Evolutionary conservation across 2,888 invertebrate species (phyloP), one percentile per base, ranked within the genome.

Genomic region (Amitus sp.): DNA sequence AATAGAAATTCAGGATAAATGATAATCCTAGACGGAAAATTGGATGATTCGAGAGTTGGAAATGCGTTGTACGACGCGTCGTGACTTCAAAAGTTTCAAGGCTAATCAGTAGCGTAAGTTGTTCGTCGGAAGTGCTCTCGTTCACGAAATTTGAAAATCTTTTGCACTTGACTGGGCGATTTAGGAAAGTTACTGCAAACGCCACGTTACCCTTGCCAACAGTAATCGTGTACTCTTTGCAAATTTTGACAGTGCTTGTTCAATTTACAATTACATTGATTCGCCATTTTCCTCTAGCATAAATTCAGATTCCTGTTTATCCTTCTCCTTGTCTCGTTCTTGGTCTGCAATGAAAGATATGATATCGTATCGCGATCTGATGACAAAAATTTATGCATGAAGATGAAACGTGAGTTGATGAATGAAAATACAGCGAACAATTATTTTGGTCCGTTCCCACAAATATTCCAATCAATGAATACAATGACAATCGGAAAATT

Each of bases 261-360:
- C n/a, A n/a, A n/a, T n/a, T n/a, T n/a, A n/a, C n/a, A n/a, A n/a
- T 75, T 80, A 80, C 80, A 80, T 78, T 58, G 74, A 71, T 70
- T 75, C 77, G 66, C 75, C 76, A 75, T 79, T 74, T 73, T 75
- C 73, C 65, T 74, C 62, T 65, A 80, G 76, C 75, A 80, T 80
- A 70, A 70, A 80, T 57, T 80, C 74, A 52, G 70, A 71, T 61
- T 78, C 79, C 60, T 75, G 68, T 68, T 75, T 77, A 79, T 79
- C 80, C 80, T 75, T 80, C 72, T 72, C 78, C 76, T 73, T 77
- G 75, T 80, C 80, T 75, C 70, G 73, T 70, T 72, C 70, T 68
- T 76, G 78, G 80, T 80, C 80, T 80, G 80, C 48, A 75, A 74
- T 73, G 54, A 70, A 73, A 58, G 39, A 63, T 18, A 47, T 43